A percentile compares a stretch with the other conserved stretches of the same genome.
phyloP scores from a whole-genome alignment of 2,888 invertebrate genomes.

The Imbricaverruca yamaguchii region DNA sequence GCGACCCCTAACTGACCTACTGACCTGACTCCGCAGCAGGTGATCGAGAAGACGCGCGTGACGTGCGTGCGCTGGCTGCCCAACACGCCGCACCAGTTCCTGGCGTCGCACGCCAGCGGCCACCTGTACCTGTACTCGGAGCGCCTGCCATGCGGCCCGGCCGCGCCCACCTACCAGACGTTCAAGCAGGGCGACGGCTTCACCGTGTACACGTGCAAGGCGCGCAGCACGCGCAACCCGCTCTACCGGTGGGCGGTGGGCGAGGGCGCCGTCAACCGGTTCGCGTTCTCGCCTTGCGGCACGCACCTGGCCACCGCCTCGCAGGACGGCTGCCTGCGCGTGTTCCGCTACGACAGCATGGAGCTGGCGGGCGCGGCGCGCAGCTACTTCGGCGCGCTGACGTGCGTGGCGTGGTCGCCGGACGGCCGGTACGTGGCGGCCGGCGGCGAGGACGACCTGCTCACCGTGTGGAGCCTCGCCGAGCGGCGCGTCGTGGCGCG shows the following conservation, averaged over 20 bases:
- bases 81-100: slow-evolving; percentile 83
- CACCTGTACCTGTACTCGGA: slow-evolving; percentile 97
- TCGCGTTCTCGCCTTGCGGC: slow-evolving; percentile 92
- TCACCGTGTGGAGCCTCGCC: slow-evolving; percentile 91
- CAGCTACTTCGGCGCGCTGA: slow-evolving; percentile 95
- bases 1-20: no score
- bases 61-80: slow-evolving; percentile 98
- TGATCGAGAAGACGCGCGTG: slow-evolving; percentile 88
- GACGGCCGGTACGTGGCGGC: slow-evolving; percentile 91
- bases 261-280: slow-evolving; percentile 85
- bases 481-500: slow-evolving; percentile 90
- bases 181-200: slow-evolving; percentile 92
- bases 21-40: slow-evolving; percentile 32
- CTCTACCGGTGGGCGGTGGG: slow-evolving; percentile 79
- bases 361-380: slow-evolving; percentile 86
- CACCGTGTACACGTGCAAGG: slow-evolving; percentile 89
- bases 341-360: slow-evolving; percentile 96
- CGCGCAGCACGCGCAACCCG: slow-evolving; percentile 92
- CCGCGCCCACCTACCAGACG: slow-evolving; percentile 87
- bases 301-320: slow-evolving; percentile 88
- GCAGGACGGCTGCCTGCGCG: slow-evolving; percentile 87
- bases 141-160: slow-evolving; percentile 80
- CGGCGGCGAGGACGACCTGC: slow-evolving; percentile 97
- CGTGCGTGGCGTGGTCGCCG: slow-evolving; percentile 97
- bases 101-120: slow-evolving; percentile 91